Conservation (phyloP, 2,113 vertebrate species). For the Brachyhypopomus gauderio region DNA sequence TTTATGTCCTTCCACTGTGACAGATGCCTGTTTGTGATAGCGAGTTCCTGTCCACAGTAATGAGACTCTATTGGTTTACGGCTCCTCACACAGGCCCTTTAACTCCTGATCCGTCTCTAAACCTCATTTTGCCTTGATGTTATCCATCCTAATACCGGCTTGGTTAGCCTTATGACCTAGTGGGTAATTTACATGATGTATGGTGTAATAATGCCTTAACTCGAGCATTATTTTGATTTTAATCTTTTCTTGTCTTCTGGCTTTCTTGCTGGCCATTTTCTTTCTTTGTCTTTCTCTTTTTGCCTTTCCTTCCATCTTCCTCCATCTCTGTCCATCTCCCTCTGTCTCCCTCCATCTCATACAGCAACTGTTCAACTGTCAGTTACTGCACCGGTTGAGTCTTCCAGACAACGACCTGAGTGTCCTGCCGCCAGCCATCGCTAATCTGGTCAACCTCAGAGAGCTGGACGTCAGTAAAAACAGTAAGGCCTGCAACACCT, state of each 20-base stretch:
- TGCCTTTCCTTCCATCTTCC: background rate
- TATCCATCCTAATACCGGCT: no score
- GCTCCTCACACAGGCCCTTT: no score
- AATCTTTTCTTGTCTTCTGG: background rate
- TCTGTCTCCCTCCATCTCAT: slow-evolving; percentile 63
- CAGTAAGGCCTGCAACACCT: slow-evolving; percentile 78
- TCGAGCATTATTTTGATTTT: no score
- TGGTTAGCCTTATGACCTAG: no score
- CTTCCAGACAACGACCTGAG: slow-evolving; percentile 98
- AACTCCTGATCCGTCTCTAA: no score
- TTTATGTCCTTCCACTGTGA: no score
- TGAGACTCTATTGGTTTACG: no score
- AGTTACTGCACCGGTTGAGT: slow-evolving; percentile 94
- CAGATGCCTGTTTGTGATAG: no score
- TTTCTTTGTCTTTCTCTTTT: background rate
- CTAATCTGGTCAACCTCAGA: slow-evolving; percentile 98
- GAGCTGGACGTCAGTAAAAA: slow-evolving; percentile 99
- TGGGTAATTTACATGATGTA: no score
- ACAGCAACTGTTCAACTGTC: slow-evolving; percentile 99
- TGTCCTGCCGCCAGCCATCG: slow-evolving; percentile 90
- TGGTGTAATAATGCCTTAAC: no score
- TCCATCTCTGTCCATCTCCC: background rate
- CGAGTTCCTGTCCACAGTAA: no score
- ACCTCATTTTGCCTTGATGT: no score
- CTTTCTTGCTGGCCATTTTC: background rate